Percentiles rank a stretch among this genome's conserved stretches.
phyloP scores from a whole-genome alignment of 2,797 vertebrate genomes.

The Phoxinus dragarum region DNA sequence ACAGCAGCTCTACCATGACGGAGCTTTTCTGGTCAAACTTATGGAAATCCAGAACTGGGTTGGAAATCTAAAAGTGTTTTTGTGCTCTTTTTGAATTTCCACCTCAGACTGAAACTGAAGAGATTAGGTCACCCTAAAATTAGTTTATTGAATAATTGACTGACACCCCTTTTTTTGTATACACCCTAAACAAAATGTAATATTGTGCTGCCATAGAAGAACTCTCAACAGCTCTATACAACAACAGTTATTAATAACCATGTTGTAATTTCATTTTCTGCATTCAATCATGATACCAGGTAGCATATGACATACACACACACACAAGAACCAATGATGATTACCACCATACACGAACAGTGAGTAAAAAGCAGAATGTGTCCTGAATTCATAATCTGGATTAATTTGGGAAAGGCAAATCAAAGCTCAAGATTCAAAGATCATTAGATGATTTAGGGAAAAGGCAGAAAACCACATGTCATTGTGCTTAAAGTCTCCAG shows the following conservation, averaged over 20 bases:
- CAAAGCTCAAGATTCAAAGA: neutral
- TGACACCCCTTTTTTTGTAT: too few species aligned
- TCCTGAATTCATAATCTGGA: neutral
- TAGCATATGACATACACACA: neutral
- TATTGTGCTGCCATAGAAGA: neutral
- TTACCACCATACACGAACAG: neutral
- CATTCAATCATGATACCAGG: neutral
- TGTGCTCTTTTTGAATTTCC: too few species aligned
- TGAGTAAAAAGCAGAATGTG: neutral
- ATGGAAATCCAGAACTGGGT: constrained; percentile 8
- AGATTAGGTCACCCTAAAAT: neutral
- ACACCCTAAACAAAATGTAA: too few species aligned
- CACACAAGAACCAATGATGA: neutral
- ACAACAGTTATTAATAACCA: too few species aligned
- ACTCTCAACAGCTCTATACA: neutral
- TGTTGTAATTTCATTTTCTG: neutral
- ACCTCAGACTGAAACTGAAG: neutral
- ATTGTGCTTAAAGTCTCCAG: constrained; percentile 14
- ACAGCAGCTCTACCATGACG: neutral
- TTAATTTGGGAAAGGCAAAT: neutral
- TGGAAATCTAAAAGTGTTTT: neutral
- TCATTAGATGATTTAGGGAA: constrained; percentile 5
- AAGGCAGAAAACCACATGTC: neutral
- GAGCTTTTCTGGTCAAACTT: neutral
- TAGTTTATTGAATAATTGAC: too few species aligned